These are phyloP conservation scores for Hoplostethus mediterraneus DNA, from an alignment of 2,797 vertebrate species.

Conservation along the genomic window DNA sequence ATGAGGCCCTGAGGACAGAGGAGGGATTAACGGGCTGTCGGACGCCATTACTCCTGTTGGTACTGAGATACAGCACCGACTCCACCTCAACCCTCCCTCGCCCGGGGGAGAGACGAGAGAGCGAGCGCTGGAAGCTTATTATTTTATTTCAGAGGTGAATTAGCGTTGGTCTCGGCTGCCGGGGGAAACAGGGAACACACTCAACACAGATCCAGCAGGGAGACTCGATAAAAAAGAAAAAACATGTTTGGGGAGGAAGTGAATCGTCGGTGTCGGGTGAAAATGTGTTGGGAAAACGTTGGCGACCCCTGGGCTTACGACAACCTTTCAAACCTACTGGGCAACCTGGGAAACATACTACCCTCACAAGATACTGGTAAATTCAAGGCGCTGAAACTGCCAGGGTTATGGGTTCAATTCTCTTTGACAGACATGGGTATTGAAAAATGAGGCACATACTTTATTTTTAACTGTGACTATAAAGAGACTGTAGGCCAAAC, in stretches of 20 bases:
- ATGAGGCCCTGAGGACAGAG: conserved; percentile 49
- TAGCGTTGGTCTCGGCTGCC: conserved; percentile 63
- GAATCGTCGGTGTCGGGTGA: too few species aligned
- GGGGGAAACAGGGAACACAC: conserved; percentile 56
- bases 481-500: too few species aligned
- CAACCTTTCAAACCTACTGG: too few species aligned
- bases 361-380: too few species aligned
- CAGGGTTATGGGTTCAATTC: background rate
- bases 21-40: conserved; percentile 68
- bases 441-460: too few species aligned
- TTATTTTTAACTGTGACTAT: too few species aligned
- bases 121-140: conserved; percentile 52
- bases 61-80: conserved; percentile 31
- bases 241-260: too few species aligned
- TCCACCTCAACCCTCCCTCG: conserved; percentile 37
- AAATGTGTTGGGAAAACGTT: too few species aligned
- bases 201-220: conserved; percentile 65
- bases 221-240: conserved; percentile 40
- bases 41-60: conserved; percentile 59
- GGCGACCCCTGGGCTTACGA: too few species aligned
- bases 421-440: background rate
- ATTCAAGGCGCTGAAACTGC: background rate
- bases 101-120: conserved; percentile 40
- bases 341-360: too few species aligned
- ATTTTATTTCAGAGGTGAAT: conserved; percentile 64